Evolutionary conservation across 53 echinoderm and acorn worm genomes (phyloP), one percentile per base, ranked within the genome.

Genomic region (Mesocentrotus franciscanus): DNA sequence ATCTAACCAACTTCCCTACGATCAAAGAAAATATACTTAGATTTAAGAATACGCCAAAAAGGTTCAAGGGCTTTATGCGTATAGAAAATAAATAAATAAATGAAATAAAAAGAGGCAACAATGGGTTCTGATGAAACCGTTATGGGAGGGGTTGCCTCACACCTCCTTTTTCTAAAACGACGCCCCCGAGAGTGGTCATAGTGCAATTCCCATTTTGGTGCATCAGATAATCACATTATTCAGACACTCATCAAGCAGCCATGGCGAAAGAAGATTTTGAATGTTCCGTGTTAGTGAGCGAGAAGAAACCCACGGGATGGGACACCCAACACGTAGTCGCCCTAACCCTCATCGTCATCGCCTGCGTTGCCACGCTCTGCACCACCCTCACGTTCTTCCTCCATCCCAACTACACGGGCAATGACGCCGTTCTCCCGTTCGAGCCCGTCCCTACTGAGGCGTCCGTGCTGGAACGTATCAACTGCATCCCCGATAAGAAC

Each of bases 401-500:
- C 34, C 95, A 95, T 72, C 95, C 95, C 36, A 91, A 56, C 91
- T 90, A 90, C 78, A 22, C 56, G 10, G 15, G 5, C 26, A 24
- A 14, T 16, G 61, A n/a, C 57, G 57, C 9, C 20, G 87, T 61
- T 42, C 61, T 15, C 89, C 15, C 61, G 42, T 30, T 96, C 62
- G 71, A 85, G 17, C 87, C 87, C 12, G 8, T 30, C 26, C 78
- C 93, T 61, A 27, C 30, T 1, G 95, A 29, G 8, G 8, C 42
- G 8, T 20, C 39, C 17, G 42, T 81, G 36, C 20, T 17, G 29
- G 81, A 81, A 36, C 85, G 87, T 22, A 64, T 98, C 74, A 96
- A 97, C 90, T 98, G 98, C 85, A 81, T 95, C 18, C 97, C 98
- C 0, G 98, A 96, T 16, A 90, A 96, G 49, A 87, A 96, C 59